Conservation (phyloP, 2,113 vertebrate species). For the Colossoma macropomum region DNA sequence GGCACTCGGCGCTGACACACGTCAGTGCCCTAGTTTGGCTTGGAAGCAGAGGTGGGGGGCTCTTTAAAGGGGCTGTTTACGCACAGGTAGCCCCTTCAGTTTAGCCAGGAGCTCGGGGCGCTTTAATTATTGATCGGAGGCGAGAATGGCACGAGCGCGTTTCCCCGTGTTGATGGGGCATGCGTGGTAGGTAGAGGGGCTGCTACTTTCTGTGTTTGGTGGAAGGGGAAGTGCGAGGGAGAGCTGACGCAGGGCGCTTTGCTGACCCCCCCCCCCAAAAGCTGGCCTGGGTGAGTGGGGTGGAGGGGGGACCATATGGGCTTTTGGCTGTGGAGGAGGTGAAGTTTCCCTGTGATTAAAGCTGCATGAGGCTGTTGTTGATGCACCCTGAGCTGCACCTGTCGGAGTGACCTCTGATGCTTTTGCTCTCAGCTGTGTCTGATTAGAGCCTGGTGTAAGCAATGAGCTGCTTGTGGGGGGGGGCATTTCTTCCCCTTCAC, state of each 20-base stretch:
- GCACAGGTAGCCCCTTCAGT: neutral
- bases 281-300: neutral
- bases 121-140: neutral
- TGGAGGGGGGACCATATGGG: neutral
- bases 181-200: neutral
- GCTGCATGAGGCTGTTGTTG: neutral
- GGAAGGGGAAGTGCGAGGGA: neutral
- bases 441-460: neutral
- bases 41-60: neutral
- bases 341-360: conserved; percentile 3
- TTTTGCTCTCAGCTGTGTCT: neutral
- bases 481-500: too few species aligned
- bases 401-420: neutral
- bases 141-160: neutral
- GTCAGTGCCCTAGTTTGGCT: neutral
- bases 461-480: neutral
- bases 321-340: neutral
- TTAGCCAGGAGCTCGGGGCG: neutral
- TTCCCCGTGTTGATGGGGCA: neutral
- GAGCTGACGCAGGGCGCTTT: neutral
- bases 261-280: neutral
- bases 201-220: too few species aligned
- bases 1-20: too few species aligned
- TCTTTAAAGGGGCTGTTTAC: neutral
- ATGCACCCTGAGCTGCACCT: neutral